Conservation (phyloP, 2,888 invertebrate species). For the Phragmatobia fuliginosa region DNA sequence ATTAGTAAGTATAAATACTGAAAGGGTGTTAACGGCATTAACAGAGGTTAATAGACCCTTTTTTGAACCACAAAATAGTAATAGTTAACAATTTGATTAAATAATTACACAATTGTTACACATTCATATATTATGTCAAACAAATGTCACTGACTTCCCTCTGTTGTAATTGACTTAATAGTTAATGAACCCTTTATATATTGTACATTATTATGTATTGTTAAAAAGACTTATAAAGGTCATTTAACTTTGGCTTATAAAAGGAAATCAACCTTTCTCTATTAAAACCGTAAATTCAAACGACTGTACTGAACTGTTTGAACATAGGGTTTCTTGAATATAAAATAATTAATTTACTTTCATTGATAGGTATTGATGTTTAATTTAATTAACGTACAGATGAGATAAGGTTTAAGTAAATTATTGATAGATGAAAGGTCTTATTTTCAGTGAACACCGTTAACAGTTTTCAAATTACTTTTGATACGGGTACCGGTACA, state of each 20-base stretch:
- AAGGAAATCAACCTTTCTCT: not conserved
- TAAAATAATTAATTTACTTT: not conserved
- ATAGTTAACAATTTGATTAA: conserved; percentile 26
- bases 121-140: conserved; percentile 34
- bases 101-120: conserved; percentile 41
- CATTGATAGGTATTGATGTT: too few species aligned
- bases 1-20: conserved; percentile 17
- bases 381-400: too few species aligned
- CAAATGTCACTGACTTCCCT: conserved; percentile 32
- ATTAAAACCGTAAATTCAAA: not conserved
- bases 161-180: conserved; percentile 18
- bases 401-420: too few species aligned
- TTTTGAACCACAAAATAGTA: conserved; percentile 29
- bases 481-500: too few species aligned
- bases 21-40: conserved; percentile 28
- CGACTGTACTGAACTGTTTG: not conserved
- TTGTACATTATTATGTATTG: conserved; percentile 22
- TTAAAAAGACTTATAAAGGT: conserved; percentile 13
- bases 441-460: too few species aligned
- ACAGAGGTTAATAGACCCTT: conserved; percentile 27
- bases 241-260: not conserved
- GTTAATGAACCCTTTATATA: conserved; percentile 30
- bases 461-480: too few species aligned
- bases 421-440: too few species aligned
- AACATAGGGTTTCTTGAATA: not conserved